Base-by-base conservation (phyloP, 2,113 vertebrate genomes). In the Callopanchax toddi region DNA sequence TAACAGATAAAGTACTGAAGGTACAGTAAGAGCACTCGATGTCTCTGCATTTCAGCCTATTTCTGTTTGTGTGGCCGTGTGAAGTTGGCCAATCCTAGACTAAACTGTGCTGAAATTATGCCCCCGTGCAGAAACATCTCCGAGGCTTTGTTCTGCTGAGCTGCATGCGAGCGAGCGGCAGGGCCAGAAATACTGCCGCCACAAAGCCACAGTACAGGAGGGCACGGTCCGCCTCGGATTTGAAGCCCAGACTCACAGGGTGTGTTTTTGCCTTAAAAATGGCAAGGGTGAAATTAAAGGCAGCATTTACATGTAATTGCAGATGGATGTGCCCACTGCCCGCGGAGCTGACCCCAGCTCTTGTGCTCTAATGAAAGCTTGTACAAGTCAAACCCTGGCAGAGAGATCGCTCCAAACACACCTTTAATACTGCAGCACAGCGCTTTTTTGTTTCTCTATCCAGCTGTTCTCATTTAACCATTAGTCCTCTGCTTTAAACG, bases 271-370 rank as follows among this genome's bases (percentile, higher is more conserved):
- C 79, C 78, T 80, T 62, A 74, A 85, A 44, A 81, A 87, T 50
- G 76, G 58, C 26, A 61, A 61, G 70, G 68, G 54, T 62, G 42
- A 90, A 91, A 89, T 91, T 89, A 91, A 87, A 91, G 89, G 72
- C 86, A 84, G 50, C 29, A 72, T 40, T 25, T 77, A 65, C 32
- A 59, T 80, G 75, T 90, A 89, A 90, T 89, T 91, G 84, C 74
- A 87, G 73, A 69, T 80, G 68, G 66, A 88, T 54, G 68, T 87
- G 81, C 84, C 80, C 83, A 68, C 80, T 76, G 81, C 79, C 79
- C 81, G 78, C 51, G 48, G 39, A 66, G 62, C 67, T 85, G 83
- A 83, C 67, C 84, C 80, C 52, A 69, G 76, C 81, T 84, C 67
- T 50, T 55, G 76, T 54, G 18, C 75, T 74, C 66, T 82, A 87